phyloP scores from a whole-genome alignment of 2,888 invertebrate genomes.

The Melanotus villosus region DNA sequence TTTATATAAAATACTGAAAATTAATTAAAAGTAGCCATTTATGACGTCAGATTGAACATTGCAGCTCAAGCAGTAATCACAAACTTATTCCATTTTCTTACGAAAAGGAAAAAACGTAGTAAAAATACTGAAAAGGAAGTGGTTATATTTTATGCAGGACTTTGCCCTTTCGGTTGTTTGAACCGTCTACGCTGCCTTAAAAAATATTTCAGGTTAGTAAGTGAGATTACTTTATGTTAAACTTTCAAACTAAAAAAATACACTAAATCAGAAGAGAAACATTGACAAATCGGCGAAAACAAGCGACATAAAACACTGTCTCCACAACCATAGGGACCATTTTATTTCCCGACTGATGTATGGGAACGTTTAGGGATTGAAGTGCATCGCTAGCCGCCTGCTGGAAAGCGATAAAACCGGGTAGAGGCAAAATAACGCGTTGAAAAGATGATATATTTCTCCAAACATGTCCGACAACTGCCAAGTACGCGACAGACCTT shows the following conservation, averaged over 20 bases:
- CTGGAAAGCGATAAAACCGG: constrained; percentile 62
- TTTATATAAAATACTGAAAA: no score
- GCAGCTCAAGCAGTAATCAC: no score
- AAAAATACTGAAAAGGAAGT: no score
- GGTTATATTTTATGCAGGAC: no score
- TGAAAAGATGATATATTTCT: constrained; percentile 61
- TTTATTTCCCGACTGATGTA: constrained; percentile 61
- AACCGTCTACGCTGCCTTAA: no score
- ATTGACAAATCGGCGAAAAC: constrained; percentile 58
- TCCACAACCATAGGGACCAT: constrained; percentile 56
- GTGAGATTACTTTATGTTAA: constrained; percentile 12
- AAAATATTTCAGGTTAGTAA: no score
- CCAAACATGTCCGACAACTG: constrained; percentile 28
- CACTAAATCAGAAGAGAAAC: constrained; percentile 48
- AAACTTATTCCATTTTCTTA: no score
- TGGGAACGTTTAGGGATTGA: constrained; percentile 60
- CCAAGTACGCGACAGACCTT: constrained; percentile 13
- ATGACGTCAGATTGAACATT: no score
- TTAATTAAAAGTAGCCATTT: no score
- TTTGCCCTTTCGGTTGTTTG: no score
- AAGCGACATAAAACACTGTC: constrained; percentile 62
- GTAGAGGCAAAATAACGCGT: constrained; percentile 61
- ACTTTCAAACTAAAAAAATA: constrained; percentile 31
- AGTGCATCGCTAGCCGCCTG: constrained; percentile 62
- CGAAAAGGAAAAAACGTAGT: no score